phyloP scores from a whole-genome alignment of 2,113 vertebrate species.

The Gyps fulvus region DNA sequence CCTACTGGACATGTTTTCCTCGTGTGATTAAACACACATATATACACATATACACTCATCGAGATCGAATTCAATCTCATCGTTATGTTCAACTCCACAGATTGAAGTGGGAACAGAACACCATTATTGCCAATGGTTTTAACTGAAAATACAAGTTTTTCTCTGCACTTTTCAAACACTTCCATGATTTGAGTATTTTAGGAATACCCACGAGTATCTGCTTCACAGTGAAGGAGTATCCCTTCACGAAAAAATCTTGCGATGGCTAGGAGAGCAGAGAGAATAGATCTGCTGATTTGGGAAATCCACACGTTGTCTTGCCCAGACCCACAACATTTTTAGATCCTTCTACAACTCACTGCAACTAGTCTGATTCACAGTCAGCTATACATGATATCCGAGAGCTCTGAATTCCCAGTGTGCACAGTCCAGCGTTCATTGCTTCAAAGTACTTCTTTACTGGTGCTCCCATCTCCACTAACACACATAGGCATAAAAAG shows the following conservation, averaged over 20 bases:
- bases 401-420: not conserved
- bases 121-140: not conserved
- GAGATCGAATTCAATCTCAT: not conserved
- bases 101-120: not conserved
- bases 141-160: not conserved
- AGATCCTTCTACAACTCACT: not conserved
- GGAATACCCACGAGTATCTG: rapidly evolving
- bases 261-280: not conserved
- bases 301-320: not conserved
- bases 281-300: not conserved
- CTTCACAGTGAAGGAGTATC: not conserved
- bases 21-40: not conserved
- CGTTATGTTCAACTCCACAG: not conserved
- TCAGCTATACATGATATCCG: not conserved
- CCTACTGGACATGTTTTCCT: not conserved
- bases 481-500: not conserved
- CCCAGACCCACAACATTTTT: not conserved
- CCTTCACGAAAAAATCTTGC: rapidly evolving
- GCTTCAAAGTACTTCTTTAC: not conserved
- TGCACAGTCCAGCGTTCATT: not conserved
- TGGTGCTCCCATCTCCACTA: rapidly evolving
- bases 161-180: not conserved
- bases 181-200: not conserved
- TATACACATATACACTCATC: not conserved
- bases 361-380: not conserved